Evolutionary conservation across 2,888 invertebrate genomes (phyloP).

Genomic region (Aspidiotus destructor): DNA sequence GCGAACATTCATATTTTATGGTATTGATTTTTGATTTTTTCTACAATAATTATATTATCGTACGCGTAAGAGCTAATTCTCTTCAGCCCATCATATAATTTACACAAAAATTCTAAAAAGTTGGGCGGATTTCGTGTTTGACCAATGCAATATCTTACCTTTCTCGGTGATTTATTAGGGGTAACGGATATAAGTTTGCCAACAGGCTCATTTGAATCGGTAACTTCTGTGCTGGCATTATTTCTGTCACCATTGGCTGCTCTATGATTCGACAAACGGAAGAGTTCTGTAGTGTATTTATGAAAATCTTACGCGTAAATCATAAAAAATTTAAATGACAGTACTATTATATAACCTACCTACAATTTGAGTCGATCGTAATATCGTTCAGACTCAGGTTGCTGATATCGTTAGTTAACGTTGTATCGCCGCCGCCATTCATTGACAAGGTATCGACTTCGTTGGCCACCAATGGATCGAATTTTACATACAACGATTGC

Average conservation of each 20-base stretch:
- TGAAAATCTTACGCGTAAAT: background rate
- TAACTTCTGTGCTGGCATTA: slow-evolving; percentile 5
- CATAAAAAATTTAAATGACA: background rate
- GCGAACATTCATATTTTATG: too few species aligned
- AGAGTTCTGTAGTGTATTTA: background rate
- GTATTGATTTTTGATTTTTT: too few species aligned
- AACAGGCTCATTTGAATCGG: slow-evolving; percentile 11
- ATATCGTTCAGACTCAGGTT: slow-evolving; percentile 14
- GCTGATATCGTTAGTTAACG: background rate
- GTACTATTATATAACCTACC: background rate
- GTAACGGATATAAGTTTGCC: slow-evolving; percentile 27
- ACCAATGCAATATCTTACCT: background rate
- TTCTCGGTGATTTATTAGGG: slow-evolving; percentile 20
- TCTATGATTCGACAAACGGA: background rate
- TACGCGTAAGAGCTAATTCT: too few species aligned
- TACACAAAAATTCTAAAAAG: too few species aligned
- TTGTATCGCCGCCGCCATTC: slow-evolving; percentile 5
- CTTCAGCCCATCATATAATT: too few species aligned
- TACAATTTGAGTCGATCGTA: background rate
- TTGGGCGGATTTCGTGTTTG: too few species aligned
- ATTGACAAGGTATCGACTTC: background rate
- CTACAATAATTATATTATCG: too few species aligned
- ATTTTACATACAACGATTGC: slow-evolving; percentile 30
- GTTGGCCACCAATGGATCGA: slow-evolving; percentile 18
- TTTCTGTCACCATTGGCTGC: background rate